phyloP scores from a whole-genome alignment of 2,888 invertebrate genomes.

The Steinernema hermaphroditum region DNA sequence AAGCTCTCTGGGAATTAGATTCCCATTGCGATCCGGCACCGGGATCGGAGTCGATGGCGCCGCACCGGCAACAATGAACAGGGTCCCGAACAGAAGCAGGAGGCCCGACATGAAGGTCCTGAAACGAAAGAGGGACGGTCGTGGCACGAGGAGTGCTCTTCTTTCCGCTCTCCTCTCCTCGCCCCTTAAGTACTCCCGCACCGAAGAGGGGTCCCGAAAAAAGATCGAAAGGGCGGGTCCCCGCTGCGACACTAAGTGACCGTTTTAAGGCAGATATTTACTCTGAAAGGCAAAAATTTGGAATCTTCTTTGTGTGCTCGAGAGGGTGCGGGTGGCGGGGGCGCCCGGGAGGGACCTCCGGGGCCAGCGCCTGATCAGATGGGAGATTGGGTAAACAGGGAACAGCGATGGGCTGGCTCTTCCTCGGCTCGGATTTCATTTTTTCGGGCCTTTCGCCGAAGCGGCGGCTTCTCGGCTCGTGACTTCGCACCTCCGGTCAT shows the following conservation, averaged over 20 bases:
- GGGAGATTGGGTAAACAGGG: neutral
- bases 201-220: constrained; percentile 1
- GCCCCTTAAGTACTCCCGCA: too few relatives aligned
- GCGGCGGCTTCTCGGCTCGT: neutral
- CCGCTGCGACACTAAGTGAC: constrained; percentile 3
- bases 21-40: neutral
- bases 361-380: neutral
- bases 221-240: neutral
- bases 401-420: neutral
- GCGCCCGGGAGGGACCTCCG: neutral
- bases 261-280: too few relatives aligned
- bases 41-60: neutral
- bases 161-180: too few relatives aligned
- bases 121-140: neutral
- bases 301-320: neutral
- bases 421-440: neutral
- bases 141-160: neutral
- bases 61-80: neutral
- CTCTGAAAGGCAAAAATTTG: too few relatives aligned
- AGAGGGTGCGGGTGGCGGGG: neutral
- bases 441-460: neutral
- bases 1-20: constrained; percentile 52
- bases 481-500: neutral
- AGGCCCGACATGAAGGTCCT: neutral
- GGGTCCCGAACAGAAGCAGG: neutral